Percentiles rank a stretch among this genome's conserved stretches.
Conservation (phyloP, 2,113 vertebrate species). For the Capra hircus region DNA sequence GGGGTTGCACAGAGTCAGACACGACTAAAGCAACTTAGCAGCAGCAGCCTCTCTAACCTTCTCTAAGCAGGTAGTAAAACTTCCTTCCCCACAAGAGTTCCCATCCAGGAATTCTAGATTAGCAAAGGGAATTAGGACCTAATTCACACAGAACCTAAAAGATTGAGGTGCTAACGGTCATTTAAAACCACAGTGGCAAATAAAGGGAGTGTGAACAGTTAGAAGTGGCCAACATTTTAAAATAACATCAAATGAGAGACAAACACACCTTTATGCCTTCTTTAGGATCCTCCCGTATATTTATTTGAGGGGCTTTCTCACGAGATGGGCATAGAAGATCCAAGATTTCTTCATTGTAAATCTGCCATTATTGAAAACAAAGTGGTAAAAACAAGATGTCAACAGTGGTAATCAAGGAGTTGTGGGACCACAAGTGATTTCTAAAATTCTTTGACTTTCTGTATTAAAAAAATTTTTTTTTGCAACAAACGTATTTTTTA, state of each 20-base stretch:
- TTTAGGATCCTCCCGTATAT: constrained; percentile 94
- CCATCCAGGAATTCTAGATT: constrained; percentile 30
- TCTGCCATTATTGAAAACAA: constrained; percentile 79
- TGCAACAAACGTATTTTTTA: background rate
- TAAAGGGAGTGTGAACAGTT: background rate
- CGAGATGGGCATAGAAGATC: constrained; percentile 89
- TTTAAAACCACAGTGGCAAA: constrained; percentile 42
- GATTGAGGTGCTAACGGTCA: background rate
- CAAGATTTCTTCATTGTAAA: constrained; percentile 97
- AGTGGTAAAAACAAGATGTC: constrained; percentile 44
- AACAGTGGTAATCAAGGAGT: background rate
- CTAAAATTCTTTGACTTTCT: background rate
- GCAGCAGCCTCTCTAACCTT: background rate
- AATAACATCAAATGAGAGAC: constrained; percentile 5
- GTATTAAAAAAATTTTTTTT: background rate
- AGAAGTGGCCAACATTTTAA: constrained; percentile 2
- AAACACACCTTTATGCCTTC: constrained; percentile 93
- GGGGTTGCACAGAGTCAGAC: background rate
- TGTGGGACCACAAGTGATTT: background rate
- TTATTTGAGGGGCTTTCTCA: constrained; percentile 86
- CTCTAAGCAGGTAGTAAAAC: background rate
- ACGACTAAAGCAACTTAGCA: background rate
- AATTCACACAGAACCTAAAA: background rate
- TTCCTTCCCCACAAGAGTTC: background rate
- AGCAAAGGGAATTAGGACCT: background rate